A percentile compares a stretch with the other conserved stretches of the same genome.
Evolutionary conservation across 1,140 invertebrate genomes (phyloP).

Genomic region (Drosophila obscura): DNA sequence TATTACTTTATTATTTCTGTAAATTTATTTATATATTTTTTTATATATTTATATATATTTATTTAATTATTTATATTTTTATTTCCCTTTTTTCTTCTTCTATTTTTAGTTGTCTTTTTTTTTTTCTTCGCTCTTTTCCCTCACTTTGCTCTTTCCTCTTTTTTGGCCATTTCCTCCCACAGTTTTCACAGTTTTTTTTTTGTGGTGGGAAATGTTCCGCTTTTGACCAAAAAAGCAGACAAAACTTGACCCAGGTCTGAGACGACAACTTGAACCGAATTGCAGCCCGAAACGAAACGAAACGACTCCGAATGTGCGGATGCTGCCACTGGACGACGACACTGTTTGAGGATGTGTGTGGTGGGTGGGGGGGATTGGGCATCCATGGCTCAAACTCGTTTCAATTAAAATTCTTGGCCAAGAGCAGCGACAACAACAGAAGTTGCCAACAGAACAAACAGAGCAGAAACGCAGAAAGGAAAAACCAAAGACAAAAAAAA

Average conservation of each 20-base stretch:
- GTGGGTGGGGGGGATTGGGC: conserved; percentile 5
- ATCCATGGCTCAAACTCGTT: conserved; percentile 64
- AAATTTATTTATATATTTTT: too few relatives aligned
- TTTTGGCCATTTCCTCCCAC: background rate
- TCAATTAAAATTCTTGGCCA: conserved; percentile 76
- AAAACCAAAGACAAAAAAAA: conserved; percentile 31
- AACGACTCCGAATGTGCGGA: conserved; percentile 18
- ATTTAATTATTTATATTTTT: too few relatives aligned
- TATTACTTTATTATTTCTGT: too few relatives aligned
- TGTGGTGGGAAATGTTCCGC: conserved; percentile 28
- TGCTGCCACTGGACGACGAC: conserved; percentile 9
- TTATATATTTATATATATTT: too few relatives aligned
- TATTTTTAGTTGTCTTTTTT: too few relatives aligned
- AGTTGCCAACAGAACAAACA: conserved; percentile 43
- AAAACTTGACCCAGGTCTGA: conserved; percentile 68
- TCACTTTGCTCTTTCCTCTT: background rate
- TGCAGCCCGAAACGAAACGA: conserved; percentile 23
- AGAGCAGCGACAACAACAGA: conserved; percentile 55
- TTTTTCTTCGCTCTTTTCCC: background rate
- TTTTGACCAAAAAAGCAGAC: conserved; percentile 26
- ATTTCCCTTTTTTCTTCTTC: too few relatives aligned
- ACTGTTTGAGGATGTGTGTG: conserved; percentile 22
- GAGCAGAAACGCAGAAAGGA: conserved; percentile 40
- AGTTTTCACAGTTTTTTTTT: too few relatives aligned
- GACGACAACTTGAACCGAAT: conserved; percentile 22